These are phyloP conservation scores for Microctenopoma stevenorrisi DNA, from an alignment of 2,797 vertebrate genomes.

Conservation along the genomic window DNA sequence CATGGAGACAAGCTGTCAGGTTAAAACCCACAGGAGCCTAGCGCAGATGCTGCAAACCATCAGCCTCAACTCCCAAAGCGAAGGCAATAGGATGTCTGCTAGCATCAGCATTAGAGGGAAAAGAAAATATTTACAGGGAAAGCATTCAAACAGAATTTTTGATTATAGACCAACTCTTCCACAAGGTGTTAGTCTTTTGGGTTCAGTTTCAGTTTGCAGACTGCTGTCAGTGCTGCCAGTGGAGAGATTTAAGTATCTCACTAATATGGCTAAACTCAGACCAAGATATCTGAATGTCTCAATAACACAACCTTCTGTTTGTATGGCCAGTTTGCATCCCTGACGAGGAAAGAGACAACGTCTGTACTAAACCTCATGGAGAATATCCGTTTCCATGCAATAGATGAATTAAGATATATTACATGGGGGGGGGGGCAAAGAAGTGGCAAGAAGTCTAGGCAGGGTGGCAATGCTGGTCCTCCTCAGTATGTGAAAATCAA, in stretches of 20 bases:
- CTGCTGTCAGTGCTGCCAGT: constrained; percentile 41
- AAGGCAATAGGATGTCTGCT: constrained; percentile 60
- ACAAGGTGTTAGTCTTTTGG: constrained; percentile 53
- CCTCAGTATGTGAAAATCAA: too few species aligned
- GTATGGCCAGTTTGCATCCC: neutral
- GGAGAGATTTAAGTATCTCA: constrained; percentile 41
- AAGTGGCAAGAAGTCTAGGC: too few species aligned
- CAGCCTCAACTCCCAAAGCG: constrained; percentile 66
- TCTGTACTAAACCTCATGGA: constrained; percentile 1
- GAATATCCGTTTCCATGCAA: neutral
- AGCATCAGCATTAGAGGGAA: constrained; percentile 61
- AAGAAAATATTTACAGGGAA: constrained; percentile 68
- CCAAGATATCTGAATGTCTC: constrained; percentile 23
- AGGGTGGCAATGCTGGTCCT: too few species aligned
- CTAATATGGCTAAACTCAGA: constrained; percentile 23
- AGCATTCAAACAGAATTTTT: constrained; percentile 69
- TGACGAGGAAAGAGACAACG: neutral
- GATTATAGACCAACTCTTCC: constrained; percentile 59
- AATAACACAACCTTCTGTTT: constrained; percentile 12
- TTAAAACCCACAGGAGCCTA: constrained; percentile 72
- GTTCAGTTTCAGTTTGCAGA: constrained; percentile 58
- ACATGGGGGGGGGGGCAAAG: too few species aligned
- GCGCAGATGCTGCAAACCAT: constrained; percentile 71
- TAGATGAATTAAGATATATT: too few species aligned
- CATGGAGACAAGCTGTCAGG: constrained; percentile 77